phyloP scores from a whole-genome alignment of 2,113 vertebrate species.

The Pyrgilauda ruficollis region DNA sequence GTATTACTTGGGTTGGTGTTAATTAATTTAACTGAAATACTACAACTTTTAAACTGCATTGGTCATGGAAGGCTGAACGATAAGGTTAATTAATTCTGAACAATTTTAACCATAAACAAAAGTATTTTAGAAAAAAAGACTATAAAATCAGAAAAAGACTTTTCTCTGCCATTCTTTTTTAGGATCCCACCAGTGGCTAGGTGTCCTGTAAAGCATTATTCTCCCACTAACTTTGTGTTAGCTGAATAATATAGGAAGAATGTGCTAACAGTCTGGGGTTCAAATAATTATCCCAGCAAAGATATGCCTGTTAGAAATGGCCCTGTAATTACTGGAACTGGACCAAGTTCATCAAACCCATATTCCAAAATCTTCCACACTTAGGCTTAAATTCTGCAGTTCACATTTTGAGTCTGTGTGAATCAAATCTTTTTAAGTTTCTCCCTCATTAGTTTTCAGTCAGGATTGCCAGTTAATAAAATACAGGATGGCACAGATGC shows the following conservation, averaged over 20 bases:
- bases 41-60: background rate
- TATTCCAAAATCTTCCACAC: background rate
- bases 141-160: background rate
- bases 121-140: background rate
- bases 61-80: background rate
- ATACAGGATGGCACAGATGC: slow-evolving; percentile 4
- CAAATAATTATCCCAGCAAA: background rate
- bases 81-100: background rate
- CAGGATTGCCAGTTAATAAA: slow-evolving; percentile 26
- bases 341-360: background rate
- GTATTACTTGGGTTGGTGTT: background rate
- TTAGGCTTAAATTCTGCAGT: background rate
- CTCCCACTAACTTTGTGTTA: background rate
- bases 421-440: background rate
- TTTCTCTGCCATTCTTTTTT: background rate
- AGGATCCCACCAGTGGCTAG: background rate
- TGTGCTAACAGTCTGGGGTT: background rate
- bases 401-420: background rate
- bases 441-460: background rate
- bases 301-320: background rate
- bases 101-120: background rate
- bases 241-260: background rate
- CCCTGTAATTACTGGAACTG: background rate
- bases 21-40: slow-evolving; percentile 25
- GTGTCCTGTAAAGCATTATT: background rate